Conservation (phyloP, 92 coral and sea anemone species). For the Isaurus tuberculatus region DNA sequence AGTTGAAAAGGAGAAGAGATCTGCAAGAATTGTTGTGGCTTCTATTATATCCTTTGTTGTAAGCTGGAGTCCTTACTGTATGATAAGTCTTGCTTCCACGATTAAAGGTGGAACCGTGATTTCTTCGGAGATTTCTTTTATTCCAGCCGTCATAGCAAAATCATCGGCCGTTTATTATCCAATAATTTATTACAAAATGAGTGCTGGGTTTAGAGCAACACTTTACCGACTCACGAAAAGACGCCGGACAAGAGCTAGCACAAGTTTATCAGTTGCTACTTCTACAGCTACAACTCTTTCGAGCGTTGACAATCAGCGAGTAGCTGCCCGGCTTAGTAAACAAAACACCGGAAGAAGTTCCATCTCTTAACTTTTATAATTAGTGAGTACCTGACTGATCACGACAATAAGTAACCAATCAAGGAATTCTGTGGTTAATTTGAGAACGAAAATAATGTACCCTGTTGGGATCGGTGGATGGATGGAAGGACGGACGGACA, state of each 20-base stretch:
- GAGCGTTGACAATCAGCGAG: neutral
- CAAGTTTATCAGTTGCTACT: neutral
- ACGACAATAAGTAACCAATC: no score
- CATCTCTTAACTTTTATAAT: neutral
- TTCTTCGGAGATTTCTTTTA: neutral
- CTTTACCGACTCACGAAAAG: neutral
- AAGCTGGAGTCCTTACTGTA: neutral
- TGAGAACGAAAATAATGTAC: no score
- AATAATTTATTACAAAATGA: neutral
- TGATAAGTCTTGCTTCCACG: neutral
- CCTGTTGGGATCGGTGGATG: no score
- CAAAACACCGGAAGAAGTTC: neutral
- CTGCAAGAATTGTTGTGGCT: neutral
- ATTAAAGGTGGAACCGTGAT: neutral
- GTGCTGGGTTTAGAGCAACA: neutral
- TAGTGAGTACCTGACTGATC: neutral
- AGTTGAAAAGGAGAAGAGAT: neutral
- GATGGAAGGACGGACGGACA: no score
- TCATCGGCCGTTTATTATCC: neutral
- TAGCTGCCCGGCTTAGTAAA: neutral
- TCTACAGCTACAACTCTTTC: neutral
- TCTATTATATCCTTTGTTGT: neutral
- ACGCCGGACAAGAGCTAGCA: neutral
- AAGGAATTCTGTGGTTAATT: no score
- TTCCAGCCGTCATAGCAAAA: neutral